Evolutionary conservation across 2,888 invertebrate species (phyloP).

Genomic region (Agriopis leucophaearia): DNA sequence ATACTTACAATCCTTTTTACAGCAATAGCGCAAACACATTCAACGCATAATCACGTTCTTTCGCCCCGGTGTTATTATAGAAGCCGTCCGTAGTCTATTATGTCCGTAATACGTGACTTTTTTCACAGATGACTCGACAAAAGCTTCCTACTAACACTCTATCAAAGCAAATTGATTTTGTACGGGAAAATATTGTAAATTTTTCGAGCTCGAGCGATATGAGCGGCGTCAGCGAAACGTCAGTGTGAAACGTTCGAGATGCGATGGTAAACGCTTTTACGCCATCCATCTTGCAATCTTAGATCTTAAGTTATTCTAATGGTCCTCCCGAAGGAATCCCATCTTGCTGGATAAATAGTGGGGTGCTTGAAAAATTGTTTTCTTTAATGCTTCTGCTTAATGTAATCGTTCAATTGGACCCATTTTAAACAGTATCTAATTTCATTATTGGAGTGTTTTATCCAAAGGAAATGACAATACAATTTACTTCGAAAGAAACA

Average conservation of each 20-base stretch:
- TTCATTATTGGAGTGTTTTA: slow-evolving; percentile 5
- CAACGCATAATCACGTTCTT: slow-evolving; percentile 56
- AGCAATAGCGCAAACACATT: slow-evolving; percentile 23
- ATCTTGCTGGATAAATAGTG: slow-evolving; percentile 42
- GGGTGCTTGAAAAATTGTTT: slow-evolving; percentile 42
- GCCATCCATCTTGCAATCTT: slow-evolving; percentile 50
- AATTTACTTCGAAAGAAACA: background rate
- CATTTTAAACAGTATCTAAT: slow-evolving; percentile 14
- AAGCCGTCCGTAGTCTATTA: slow-evolving; percentile 57
- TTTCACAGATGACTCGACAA: slow-evolving; percentile 65
- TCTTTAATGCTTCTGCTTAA: slow-evolving; percentile 33
- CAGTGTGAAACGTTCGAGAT: slow-evolving; percentile 52
- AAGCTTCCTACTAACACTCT: slow-evolving; percentile 66
- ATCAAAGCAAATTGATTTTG: slow-evolving; percentile 78
- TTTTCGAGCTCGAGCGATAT: slow-evolving; percentile 58
- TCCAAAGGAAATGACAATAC: background rate
- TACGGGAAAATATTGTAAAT: slow-evolving; percentile 76
- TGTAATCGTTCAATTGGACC: slow-evolving; percentile 27
- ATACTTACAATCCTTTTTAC: slow-evolving; percentile 14
- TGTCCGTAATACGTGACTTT: slow-evolving; percentile 78
- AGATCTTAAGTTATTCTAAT: slow-evolving; percentile 46
- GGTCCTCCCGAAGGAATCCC: slow-evolving; percentile 39
- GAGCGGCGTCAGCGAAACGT: slow-evolving; percentile 59
- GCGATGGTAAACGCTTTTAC: slow-evolving; percentile 50
- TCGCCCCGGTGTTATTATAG: slow-evolving; percentile 65